Base-by-base conservation (phyloP, 2,888 invertebrate species). In the Sphaerophoria rueppellii region DNA sequence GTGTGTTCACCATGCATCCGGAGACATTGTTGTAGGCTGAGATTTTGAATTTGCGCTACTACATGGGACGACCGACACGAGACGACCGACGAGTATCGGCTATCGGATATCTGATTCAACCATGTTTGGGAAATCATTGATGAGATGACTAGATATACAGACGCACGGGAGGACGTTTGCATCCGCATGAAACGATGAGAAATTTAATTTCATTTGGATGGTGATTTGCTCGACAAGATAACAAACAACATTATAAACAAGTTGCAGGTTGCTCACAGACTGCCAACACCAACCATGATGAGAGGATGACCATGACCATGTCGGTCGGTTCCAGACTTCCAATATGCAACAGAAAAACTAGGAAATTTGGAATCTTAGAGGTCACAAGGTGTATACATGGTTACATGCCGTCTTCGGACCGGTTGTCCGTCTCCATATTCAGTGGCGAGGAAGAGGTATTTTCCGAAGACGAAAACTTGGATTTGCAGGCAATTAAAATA, bases 181-280 rank as follows among this genome's bases (percentile, higher is more conserved):
- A 9, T 54, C 24, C 40, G 37, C 37, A 50, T 52, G 35, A 46
- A 73, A 74, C 82, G 67, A 70, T 65, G 79, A 67, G 61, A 71
- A 83, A 83, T 80, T 75, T 57, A 60, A 75, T 83, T 83, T 80
- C 79, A 67, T 69, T 75, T 75, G 70, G 80, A 72, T 58, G 79
- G 79, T 83, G 83, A 83, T 83, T 83, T 80, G 83, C 79, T 83
- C 83, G 43, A 83, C 83, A 83, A 72, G 79, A 80, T 75, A 82
- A 74, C 74, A 71, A 74, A 82, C 82, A 82, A 71, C 82, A 74
- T 74, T 82, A 78, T 82, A 82, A 82, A 82, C 78, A 74, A 70
- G 78, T 71, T 70, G 57, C 78, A 60, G 58, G 65, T 81, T 76
- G 60, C 75, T 16, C 67, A 40, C 24, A 24, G 46, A 24, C n/a